Evolutionary conservation across 2,888 invertebrate genomes (phyloP).

Genomic region (Psylliodes chrysocephalus): DNA sequence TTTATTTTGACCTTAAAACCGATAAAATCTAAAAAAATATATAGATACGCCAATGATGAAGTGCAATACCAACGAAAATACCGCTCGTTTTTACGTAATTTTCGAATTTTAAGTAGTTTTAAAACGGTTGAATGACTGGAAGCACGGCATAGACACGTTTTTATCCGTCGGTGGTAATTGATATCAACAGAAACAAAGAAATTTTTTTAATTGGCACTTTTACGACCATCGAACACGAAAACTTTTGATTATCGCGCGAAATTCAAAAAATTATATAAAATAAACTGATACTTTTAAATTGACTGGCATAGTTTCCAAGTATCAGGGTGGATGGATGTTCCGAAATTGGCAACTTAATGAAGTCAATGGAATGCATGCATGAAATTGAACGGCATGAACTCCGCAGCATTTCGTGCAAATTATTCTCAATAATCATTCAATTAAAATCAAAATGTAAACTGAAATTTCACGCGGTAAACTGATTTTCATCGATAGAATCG

Average conservation of each 20-base stretch:
- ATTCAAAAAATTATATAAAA: too few species aligned
- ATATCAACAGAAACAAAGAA: not conserved
- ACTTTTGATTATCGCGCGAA: not conserved
- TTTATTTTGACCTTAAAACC: too few species aligned
- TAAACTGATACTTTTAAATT: too few species aligned
- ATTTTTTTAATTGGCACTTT: conserved; percentile 1
- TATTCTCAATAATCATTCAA: conserved; percentile 33
- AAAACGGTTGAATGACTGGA: conserved; percentile 18
- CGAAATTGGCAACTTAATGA: conserved; percentile 19
- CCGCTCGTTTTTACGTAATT: not conserved
- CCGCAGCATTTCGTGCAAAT: conserved; percentile 27
- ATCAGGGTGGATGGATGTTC: conserved; percentile 19
- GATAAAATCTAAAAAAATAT: too few species aligned
- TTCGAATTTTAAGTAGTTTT: not conserved
- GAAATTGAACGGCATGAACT: conserved; percentile 12
- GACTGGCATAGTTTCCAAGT: not conserved
- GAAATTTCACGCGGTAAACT: conserved; percentile 22
- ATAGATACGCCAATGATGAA: not conserved
- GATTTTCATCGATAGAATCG: conserved; percentile 14
- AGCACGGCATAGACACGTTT: conserved; percentile 31
- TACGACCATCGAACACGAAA: not conserved
- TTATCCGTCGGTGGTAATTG: not conserved
- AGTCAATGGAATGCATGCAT: conserved; percentile 21
- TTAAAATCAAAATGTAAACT: conserved; percentile 26
- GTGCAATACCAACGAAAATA: not conserved